Conservation (phyloP, 2,797 vertebrate genomes). For the Poeciliopsis presidionis region DNA sequence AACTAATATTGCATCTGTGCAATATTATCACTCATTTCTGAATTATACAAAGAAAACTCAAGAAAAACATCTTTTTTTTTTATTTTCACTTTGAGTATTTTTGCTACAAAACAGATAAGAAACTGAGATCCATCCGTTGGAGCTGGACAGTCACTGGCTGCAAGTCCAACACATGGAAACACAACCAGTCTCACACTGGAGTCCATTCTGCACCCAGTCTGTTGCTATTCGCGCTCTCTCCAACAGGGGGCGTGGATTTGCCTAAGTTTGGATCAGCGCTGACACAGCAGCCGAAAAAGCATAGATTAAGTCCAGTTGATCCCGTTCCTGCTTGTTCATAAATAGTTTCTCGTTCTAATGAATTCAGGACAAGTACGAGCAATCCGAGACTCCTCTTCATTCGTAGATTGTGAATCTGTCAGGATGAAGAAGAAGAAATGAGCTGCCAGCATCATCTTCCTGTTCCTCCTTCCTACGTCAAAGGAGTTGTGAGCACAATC, state of each 20-base stretch:
- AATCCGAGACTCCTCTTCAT: constrained; percentile 10
- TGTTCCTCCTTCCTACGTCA: constrained; percentile 26
- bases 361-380: constrained; percentile 1
- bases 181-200: neutral
- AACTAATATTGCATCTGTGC: neutral
- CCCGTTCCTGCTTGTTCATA: constrained; percentile 10
- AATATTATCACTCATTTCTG: neutral
- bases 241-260: neutral
- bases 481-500: constrained; percentile 10
- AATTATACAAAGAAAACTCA: neutral
- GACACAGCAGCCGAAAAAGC: neutral
- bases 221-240: constrained; percentile 4
- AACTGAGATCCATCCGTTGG: neutral
- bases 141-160: too few relatives aligned
- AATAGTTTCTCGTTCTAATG: constrained; percentile 17
- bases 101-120: neutral
- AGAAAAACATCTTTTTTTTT: neutral
- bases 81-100: neutral
- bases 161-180: neutral
- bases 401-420: constrained; percentile 34
- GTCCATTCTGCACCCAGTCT: neutral
- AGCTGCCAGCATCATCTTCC: constrained; percentile 16
- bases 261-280: neutral
- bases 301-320: neutral
- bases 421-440: constrained; percentile 12